Conservation (phyloP, 2,113 vertebrate species). For the Nibea albiflora region DNA sequence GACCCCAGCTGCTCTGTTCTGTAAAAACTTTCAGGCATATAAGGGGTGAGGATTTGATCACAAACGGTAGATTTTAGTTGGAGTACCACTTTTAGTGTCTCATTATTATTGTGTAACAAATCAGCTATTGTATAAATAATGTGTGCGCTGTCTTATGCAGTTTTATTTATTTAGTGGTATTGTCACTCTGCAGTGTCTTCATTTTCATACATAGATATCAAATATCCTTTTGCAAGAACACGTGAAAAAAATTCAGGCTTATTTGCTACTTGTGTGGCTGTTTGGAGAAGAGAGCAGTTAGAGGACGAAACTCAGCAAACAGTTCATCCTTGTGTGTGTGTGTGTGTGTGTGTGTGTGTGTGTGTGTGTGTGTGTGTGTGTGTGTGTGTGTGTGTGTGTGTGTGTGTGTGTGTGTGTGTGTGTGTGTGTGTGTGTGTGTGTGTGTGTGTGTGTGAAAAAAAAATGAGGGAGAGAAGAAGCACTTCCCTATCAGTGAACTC, state of each 20-base stretch:
- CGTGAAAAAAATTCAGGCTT: constrained; percentile 5
- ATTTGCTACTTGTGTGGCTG: constrained; percentile 10
- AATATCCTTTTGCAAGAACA: constrained; percentile 20
- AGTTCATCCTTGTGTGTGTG: constrained; percentile 29
- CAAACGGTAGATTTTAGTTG: background rate
- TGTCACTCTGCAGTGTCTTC: background rate
- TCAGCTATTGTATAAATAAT: background rate
- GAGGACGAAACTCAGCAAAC: background rate
- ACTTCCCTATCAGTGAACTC: constrained; percentile 67
- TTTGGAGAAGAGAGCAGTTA: background rate
- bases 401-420: constrained; percentile 33
- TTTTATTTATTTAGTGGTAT: background rate
- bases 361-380: constrained; percentile 4
- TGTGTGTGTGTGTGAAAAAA: background rate
- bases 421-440: constrained; percentile 9
- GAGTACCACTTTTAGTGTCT: background rate
- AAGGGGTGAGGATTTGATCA: background rate
- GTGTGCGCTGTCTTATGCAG: background rate
- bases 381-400: constrained; percentile 19
- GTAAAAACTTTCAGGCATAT: background rate
- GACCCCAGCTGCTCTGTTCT: background rate
- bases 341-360: constrained; percentile 13
- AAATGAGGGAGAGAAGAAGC: constrained; percentile 32
- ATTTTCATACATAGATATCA: constrained; percentile 4
- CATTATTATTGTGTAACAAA: background rate